phyloP scores from a whole-genome alignment of 2,113 vertebrate genomes.

The Nerophis ophidion region DNA sequence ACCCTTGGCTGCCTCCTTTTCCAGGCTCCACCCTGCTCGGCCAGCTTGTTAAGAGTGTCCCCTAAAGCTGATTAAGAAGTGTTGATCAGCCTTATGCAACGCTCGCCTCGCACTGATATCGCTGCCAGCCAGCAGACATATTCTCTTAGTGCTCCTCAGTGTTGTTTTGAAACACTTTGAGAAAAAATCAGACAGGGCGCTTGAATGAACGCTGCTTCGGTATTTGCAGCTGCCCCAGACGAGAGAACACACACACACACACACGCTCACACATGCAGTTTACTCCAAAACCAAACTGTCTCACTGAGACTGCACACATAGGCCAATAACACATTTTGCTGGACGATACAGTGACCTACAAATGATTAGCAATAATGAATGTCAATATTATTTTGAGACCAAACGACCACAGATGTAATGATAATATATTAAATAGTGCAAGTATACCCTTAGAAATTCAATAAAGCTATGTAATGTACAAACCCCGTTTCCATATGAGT shows the following conservation, averaged over 20 bases:
- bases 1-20: constrained; percentile 11
- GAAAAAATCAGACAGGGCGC: constrained; percentile 25
- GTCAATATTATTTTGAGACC: too few species aligned
- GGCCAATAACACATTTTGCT: background rate
- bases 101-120: constrained; percentile 51
- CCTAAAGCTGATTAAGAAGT: constrained; percentile 67
- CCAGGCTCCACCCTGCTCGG: constrained; percentile 28
- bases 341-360: too few species aligned
- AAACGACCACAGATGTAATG: too few species aligned
- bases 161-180: constrained; percentile 21
- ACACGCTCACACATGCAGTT: background rate
- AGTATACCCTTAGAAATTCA: background rate
- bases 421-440: too few species aligned
- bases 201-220: constrained; percentile 32
- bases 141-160: constrained; percentile 22
- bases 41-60: constrained; percentile 66
- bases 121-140: constrained; percentile 31
- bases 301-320: constrained; percentile 26
- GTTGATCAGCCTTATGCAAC: constrained; percentile 65
- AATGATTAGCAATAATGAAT: too few species aligned
- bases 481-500: too few species aligned
- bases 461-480: too few species aligned
- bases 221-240: constrained; percentile 13
- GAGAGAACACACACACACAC: background rate
- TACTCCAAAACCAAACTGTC: constrained; percentile 18